phyloP scores from a whole-genome alignment of 2,797 vertebrate genomes.

The Rhynchotus rufescens region DNA sequence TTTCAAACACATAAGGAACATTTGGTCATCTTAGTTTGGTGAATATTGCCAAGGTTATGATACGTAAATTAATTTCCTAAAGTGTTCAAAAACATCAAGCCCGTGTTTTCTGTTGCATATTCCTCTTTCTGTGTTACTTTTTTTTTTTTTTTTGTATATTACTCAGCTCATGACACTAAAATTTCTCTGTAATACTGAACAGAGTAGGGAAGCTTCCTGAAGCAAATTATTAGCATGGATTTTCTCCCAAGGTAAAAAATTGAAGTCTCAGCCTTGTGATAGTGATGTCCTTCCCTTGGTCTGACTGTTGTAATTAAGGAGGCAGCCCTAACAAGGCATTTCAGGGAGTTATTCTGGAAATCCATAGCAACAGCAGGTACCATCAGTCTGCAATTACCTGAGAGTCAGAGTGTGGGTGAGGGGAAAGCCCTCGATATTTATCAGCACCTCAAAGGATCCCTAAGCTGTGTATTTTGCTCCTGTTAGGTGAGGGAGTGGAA shows the following conservation, averaged over 20 bases:
- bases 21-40: not conserved
- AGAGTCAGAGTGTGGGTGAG: not conserved
- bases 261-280: fast-evolving
- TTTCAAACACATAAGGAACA: not conserved
- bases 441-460: not conserved
- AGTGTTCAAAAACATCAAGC: not conserved
- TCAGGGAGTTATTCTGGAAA: not conserved
- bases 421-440: not conserved
- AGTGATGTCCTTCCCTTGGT: not conserved
- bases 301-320: not conserved
- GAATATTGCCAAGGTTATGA: not conserved
- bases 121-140: not conserved
- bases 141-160: not conserved
- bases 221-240: not conserved
- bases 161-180: not conserved
- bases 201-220: not conserved
- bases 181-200: not conserved
- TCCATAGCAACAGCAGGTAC: not conserved
- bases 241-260: not conserved
- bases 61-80: not conserved
- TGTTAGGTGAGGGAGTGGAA: not conserved
- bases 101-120: not conserved
- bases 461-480: not conserved
- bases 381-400: not conserved
- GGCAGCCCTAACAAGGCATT: not conserved